Evolutionary conservation across 92 coral and sea anemone genomes (phyloP).

Genomic region (Palythoa grandis): DNA sequence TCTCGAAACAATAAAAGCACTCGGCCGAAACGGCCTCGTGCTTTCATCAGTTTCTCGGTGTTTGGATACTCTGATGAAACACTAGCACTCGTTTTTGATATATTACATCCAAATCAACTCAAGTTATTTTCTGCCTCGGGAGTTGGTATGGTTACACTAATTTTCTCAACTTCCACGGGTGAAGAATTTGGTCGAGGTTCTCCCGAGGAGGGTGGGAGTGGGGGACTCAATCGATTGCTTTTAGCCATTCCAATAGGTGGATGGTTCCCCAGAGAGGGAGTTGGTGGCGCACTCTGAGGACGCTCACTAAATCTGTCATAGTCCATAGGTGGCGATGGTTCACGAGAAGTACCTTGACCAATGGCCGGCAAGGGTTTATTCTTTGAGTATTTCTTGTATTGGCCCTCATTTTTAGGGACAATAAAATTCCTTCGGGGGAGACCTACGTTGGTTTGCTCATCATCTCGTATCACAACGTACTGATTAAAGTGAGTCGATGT

Average conservation of each 20-base stretch:
- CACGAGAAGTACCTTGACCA: conserved; percentile 62
- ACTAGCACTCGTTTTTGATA: too few relatives aligned
- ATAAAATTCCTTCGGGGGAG: conserved; percentile 89
- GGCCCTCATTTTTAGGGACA: conserved; percentile 79
- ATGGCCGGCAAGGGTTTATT: conserved; percentile 81
- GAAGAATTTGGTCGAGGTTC: conserved; percentile 51
- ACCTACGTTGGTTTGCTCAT: conserved; percentile 72
- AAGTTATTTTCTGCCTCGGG: conserved; percentile 56
- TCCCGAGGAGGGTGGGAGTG: conserved; percentile 48
- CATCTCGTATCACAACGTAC: conserved; percentile 85
- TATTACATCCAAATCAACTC: background rate
- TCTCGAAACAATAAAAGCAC: too few relatives aligned
- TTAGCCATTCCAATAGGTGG: conserved; percentile 41
- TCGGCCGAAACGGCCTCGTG: too few relatives aligned
- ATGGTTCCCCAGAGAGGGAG: conserved; percentile 63
- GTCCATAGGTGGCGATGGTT: conserved; percentile 72
- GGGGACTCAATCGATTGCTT: conserved; percentile 53
- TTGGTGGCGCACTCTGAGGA: conserved; percentile 86
- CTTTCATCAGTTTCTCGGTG: too few relatives aligned
- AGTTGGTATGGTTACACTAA: conserved; percentile 78
- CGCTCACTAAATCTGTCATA: conserved; percentile 68
- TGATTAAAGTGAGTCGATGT: conserved; percentile 87
- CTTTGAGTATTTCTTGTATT: conserved; percentile 66
- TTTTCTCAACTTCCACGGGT: conserved; percentile 72
- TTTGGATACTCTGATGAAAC: too few relatives aligned